A percentile compares a stretch with the other conserved stretches of the same genome.
These are phyloP conservation scores for Petromus typicus DNA, from an alignment of 2,113 vertebrate genomes.

Conservation along the genomic window DNA sequence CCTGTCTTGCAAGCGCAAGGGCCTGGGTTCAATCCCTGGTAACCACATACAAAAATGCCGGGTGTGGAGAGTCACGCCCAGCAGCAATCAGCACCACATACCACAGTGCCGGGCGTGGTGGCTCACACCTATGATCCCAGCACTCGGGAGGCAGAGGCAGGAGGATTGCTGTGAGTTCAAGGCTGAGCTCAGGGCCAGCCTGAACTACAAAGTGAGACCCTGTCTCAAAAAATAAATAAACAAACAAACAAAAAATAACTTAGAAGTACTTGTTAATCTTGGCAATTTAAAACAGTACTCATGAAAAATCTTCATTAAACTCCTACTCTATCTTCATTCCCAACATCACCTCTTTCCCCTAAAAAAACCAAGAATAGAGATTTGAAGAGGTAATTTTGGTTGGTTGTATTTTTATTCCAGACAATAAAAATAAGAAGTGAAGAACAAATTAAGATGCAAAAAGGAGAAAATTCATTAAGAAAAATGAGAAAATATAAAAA, in stretches of 20 bases:
- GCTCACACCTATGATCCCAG: too few species aligned
- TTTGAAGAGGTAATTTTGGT: conserved; percentile 14
- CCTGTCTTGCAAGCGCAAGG: too few species aligned
- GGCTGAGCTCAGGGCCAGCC: too few species aligned
- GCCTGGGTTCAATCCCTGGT: too few species aligned
- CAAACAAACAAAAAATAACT: background rate
- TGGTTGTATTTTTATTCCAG: background rate
- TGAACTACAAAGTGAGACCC: too few species aligned
- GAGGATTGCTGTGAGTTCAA: too few species aligned
- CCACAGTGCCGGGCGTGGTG: too few species aligned
- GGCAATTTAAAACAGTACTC: background rate
- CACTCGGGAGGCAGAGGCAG: too few species aligned
- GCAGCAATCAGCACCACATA: too few species aligned
- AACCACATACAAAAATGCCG: too few species aligned
- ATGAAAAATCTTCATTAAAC: conserved; percentile 5
- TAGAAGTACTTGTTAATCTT: conserved; percentile 7
- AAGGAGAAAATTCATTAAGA: background rate
- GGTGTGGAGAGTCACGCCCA: too few species aligned
- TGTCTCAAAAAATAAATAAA: too few species aligned
- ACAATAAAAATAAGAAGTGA: conserved; percentile 43
- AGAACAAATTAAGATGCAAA: conserved; percentile 45
- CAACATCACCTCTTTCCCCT: background rate
- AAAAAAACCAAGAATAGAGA: background rate
- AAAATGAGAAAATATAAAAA: background rate
- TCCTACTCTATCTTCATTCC: background rate